phyloP scores from a whole-genome alignment of 2,113 vertebrate species.

The Condylura cristata region DNA sequence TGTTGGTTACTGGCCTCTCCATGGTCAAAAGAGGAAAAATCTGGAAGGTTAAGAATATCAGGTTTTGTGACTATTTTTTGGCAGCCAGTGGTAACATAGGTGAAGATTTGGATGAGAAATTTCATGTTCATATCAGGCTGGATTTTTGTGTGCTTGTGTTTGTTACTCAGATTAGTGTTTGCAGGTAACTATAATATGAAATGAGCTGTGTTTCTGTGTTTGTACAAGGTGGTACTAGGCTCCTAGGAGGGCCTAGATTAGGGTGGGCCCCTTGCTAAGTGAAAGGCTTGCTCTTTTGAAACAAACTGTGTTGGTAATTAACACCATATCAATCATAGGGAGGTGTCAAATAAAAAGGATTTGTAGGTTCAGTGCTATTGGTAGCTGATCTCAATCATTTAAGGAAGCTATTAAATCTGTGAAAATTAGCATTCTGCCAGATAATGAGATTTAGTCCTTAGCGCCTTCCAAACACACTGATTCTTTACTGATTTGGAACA shows the following conservation, averaged over 20 bases:
- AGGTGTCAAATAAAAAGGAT: slow-evolving; percentile 70
- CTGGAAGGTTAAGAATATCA: background rate
- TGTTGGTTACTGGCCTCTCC: background rate
- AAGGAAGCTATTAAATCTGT: slow-evolving; percentile 60
- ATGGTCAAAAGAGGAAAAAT: background rate
- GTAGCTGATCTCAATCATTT: slow-evolving; percentile 59
- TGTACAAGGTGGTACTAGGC: background rate
- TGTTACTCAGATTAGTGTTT: slow-evolving; percentile 27
- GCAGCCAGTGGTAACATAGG: background rate
- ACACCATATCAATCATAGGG: slow-evolving; percentile 56
- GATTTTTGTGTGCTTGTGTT: slow-evolving; percentile 29
- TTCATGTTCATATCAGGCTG: slow-evolving; percentile 20
- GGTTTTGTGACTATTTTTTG: slow-evolving; percentile 22
- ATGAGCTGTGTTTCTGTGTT: background rate
- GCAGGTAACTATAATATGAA: background rate
- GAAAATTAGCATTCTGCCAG: slow-evolving; percentile 61
- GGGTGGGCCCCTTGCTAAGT: slow-evolving; percentile 37
- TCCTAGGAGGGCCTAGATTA: slow-evolving; percentile 23
- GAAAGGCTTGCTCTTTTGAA: slow-evolving; percentile 70
- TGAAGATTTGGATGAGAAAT: background rate
- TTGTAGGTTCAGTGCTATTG: slow-evolving; percentile 55
- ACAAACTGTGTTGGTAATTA: slow-evolving; percentile 74
- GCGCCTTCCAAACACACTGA: slow-evolving; percentile 35
- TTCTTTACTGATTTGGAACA: slow-evolving; percentile 63
- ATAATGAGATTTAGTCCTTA: slow-evolving; percentile 56